A percentile compares a stretch with the other conserved stretches of the same genome.
Evolutionary conservation across 2,797 vertebrate genomes (phyloP).

Genomic region (Pteronotus mesoamericanus): DNA sequence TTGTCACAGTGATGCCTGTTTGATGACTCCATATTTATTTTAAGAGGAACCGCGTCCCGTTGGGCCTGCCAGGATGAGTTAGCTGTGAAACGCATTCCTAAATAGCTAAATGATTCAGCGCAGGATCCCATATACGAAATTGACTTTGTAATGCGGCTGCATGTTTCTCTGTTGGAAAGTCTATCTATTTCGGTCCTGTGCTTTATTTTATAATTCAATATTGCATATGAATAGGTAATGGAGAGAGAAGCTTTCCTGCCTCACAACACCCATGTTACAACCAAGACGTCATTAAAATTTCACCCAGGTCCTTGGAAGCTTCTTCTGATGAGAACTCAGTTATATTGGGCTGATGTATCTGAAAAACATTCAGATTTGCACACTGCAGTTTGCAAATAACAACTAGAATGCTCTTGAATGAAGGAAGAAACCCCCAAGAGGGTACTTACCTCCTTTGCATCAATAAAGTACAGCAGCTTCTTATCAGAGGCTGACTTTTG

Average conservation of each 20-base stretch:
- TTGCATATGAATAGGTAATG: slow-evolving; percentile 69
- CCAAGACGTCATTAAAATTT: slow-evolving; percentile 42
- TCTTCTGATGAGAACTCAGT: slow-evolving; percentile 40
- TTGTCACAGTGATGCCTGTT: slow-evolving; percentile 68
- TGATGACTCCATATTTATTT: slow-evolving; percentile 76
- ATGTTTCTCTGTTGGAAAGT: slow-evolving; percentile 67
- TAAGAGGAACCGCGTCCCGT: slow-evolving; percentile 65
- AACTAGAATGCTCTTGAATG: slow-evolving; percentile 63
- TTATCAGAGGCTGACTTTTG: slow-evolving; percentile 74
- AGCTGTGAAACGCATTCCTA: slow-evolving; percentile 66
- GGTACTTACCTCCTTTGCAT: slow-evolving; percentile 66
- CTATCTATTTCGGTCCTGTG: slow-evolving; percentile 61
- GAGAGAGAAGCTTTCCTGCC: slow-evolving; percentile 55
- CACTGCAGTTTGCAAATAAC: slow-evolving; percentile 59
- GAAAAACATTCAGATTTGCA: slow-evolving; percentile 63
- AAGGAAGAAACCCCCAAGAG: slow-evolving; percentile 66
- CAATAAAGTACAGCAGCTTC: slow-evolving; percentile 71
- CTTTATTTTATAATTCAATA: slow-evolving; percentile 75
- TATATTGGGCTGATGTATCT: neutral
- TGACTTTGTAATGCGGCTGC: slow-evolving; percentile 59
- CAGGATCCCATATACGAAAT: slow-evolving; percentile 65
- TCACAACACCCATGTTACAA: slow-evolving; percentile 59
- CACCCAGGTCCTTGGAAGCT: slow-evolving; percentile 21
- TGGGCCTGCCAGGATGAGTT: slow-evolving; percentile 74
- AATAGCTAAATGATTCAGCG: slow-evolving; percentile 71